Percentiles rank a stretch among this genome's conserved stretches.
phyloP scores from a whole-genome alignment of 1,140 invertebrate genomes.

The Leptestheria dahalacensis region DNA sequence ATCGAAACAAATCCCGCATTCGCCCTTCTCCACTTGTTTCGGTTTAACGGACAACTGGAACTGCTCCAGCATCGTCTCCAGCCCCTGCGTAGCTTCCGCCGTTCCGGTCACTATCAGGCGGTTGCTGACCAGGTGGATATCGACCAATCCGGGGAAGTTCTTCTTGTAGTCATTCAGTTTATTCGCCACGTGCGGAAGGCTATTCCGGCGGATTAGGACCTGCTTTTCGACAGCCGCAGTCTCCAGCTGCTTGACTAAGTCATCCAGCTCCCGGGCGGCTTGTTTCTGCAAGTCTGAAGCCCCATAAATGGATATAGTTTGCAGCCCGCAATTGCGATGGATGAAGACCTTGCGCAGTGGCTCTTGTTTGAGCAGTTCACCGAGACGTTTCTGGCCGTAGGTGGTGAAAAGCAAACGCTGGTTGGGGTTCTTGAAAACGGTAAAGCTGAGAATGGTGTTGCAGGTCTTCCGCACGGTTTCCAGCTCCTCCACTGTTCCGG shows the following conservation, averaged over 20 bases:
- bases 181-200: background rate
- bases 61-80: background rate
- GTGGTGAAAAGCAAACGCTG: background rate
- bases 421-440: background rate
- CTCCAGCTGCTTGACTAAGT: background rate
- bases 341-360: background rate
- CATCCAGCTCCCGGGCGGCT: background rate
- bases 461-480: background rate
- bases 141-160: background rate
- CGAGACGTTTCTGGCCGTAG: background rate
- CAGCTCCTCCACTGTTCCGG: background rate
- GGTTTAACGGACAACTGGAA: background rate
- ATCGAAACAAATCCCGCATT: slow-evolving; percentile 1
- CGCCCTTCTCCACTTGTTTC: background rate
- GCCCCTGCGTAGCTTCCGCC: background rate
- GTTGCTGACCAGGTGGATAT: background rate
- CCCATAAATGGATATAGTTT: background rate
- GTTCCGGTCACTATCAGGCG: background rate
- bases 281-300: background rate
- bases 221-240: background rate
- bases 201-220: background rate
- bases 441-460: background rate
- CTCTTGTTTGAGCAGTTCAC: background rate
- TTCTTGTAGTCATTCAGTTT: background rate
- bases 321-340: background rate